Evolutionary conservation across 64 coral and sea anemone genomes (phyloP).

Genomic region (Acropora yongei): DNA sequence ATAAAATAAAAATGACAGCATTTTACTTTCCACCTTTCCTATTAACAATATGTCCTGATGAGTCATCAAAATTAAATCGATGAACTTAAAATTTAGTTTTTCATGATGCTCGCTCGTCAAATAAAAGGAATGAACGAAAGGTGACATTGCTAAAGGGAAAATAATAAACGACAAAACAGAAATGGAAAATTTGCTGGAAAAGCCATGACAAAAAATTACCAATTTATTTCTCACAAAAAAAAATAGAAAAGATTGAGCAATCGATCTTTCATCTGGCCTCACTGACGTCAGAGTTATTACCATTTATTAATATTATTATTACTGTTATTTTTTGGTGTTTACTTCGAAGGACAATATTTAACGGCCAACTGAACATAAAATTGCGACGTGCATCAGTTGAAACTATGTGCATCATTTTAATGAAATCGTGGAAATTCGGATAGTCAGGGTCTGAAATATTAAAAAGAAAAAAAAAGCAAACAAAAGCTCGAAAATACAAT

Average conservation of each 20-base stretch:
- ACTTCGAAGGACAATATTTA: too few relatives aligned
- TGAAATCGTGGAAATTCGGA: not conserved
- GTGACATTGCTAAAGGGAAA: not conserved
- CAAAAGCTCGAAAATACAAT: not conserved
- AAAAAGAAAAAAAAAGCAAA: not conserved
- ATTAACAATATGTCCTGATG: constrained; percentile 14
- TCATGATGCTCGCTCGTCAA: not conserved
- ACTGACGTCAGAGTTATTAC: not conserved
- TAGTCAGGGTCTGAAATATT: not conserved
- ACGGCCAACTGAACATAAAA: not conserved
- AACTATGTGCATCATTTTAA: not conserved
- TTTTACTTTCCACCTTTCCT: constrained; percentile 25
- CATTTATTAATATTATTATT: not conserved
- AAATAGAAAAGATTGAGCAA: not conserved
- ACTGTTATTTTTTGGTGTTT: too few relatives aligned
- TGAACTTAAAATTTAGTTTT: not conserved
- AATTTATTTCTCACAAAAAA: not conserved
- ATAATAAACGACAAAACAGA: not conserved
- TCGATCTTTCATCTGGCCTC: not conserved
- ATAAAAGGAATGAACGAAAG: not conserved
- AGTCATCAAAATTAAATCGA: constrained; percentile 33
- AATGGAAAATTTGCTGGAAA: not conserved
- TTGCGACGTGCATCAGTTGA: not conserved
- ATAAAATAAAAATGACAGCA: constrained; percentile 22
- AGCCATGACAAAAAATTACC: not conserved